phyloP scores from a whole-genome alignment of 2,797 vertebrate genomes.

The Hybognathus amarus region DNA sequence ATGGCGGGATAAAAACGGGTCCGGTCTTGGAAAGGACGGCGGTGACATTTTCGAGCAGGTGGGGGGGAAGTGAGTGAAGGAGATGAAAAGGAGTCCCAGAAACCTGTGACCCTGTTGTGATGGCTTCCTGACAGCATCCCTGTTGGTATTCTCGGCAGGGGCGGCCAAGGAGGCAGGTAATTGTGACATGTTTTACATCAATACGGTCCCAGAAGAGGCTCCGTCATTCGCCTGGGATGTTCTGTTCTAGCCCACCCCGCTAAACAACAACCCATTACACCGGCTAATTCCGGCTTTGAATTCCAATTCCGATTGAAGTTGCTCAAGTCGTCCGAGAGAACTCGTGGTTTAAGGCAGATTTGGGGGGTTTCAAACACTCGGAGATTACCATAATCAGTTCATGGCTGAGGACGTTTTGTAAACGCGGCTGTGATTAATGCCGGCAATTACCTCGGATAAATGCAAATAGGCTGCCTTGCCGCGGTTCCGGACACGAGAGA shows the following conservation, averaged over 20 bases:
- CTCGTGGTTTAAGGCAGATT: constrained; percentile 68
- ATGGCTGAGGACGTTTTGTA: constrained; percentile 73
- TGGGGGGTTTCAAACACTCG: constrained; percentile 55
- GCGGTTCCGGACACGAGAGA: constrained; percentile 19
- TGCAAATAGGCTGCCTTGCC: constrained; percentile 65
- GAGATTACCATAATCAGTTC: constrained; percentile 78
- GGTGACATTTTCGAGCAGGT: constrained; percentile 48
- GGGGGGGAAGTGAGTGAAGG: constrained; percentile 46
- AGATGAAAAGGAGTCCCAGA: constrained; percentile 50
- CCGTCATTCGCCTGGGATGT: constrained; percentile 2
- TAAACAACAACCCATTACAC: constrained; percentile 67
- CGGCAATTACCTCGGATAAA: constrained; percentile 73
- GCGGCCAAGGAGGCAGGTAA: constrained; percentile 69
- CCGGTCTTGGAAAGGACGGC: constrained; percentile 41
- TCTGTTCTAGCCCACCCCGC: constrained; percentile 36
- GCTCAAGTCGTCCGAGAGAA: constrained; percentile 66
- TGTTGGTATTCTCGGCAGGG: constrained; percentile 72
- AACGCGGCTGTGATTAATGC: constrained; percentile 74
- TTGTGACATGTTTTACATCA: constrained; percentile 77
- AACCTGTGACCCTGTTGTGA: constrained; percentile 69
- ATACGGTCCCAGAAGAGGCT: constrained; percentile 60
- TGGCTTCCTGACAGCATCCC: constrained; percentile 58
- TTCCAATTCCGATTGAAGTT: constrained; percentile 58
- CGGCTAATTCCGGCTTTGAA: constrained; percentile 67
- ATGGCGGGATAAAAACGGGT: constrained; percentile 60